A percentile compares a stretch with the other conserved stretches of the same genome.
phyloP scores from a whole-genome alignment of 2,113 vertebrate genomes.

The Hypanus sabinus region DNA sequence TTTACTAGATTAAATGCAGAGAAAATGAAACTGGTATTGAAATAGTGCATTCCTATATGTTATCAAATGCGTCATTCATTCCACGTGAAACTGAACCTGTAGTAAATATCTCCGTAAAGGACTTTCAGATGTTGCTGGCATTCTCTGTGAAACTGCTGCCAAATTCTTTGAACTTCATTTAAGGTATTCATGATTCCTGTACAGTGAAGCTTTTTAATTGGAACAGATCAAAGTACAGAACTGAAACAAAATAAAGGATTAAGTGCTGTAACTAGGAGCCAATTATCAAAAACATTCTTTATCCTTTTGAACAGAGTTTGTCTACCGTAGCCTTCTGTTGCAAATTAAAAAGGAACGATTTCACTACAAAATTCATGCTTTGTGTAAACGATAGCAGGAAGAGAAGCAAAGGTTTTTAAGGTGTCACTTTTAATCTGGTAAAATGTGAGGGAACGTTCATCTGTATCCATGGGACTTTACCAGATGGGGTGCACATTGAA shows the following conservation, averaged over 20 bases:
- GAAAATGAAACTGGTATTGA: not conserved
- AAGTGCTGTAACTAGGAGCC: not conserved
- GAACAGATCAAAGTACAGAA: conserved; percentile 29
- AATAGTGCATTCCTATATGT: not conserved
- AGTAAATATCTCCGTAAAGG: conserved; percentile 25
- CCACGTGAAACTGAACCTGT: not conserved
- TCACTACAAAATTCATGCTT: not conserved
- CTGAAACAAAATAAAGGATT: conserved; percentile 26
- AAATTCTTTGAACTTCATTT: conserved; percentile 29
- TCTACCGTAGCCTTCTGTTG: not conserved
- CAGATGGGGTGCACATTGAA: not conserved
- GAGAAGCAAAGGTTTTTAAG: not conserved
- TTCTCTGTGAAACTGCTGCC: not conserved
- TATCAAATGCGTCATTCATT: not conserved
- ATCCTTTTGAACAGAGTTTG: not conserved
- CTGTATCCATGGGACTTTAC: too few relatives aligned
- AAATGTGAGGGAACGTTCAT: not conserved
- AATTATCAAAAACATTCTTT: not conserved
- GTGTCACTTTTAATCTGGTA: not conserved
- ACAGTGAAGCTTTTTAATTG: conserved; percentile 31
- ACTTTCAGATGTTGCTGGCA: conserved; percentile 31
- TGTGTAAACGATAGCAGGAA: not conserved
- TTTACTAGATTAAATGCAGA: not conserved
- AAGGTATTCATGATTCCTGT: conserved; percentile 19
- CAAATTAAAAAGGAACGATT: not conserved